Evolutionary conservation across 2,797 vertebrate species (phyloP).

Genomic region (Ambastaia sidthimunki): DNA sequence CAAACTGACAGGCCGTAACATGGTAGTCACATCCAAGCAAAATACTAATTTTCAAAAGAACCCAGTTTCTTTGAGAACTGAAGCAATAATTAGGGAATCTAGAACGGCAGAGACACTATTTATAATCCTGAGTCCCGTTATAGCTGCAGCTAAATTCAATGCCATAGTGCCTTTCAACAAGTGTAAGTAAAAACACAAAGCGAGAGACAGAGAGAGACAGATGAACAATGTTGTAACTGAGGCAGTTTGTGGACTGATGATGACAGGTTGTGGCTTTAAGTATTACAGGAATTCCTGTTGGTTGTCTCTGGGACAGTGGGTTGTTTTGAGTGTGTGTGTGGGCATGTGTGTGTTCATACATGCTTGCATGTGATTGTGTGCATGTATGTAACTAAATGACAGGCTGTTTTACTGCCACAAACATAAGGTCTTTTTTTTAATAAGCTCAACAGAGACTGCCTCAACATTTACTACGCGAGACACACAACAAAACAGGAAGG

Average conservation of each 20-base stretch:
- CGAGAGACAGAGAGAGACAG: background rate
- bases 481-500: background rate
- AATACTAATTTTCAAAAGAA: conserved; percentile 38
- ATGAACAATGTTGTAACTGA: conserved; percentile 52
- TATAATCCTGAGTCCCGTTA: conserved; percentile 53
- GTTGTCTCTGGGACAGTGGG: conserved; percentile 49
- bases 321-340: conserved; percentile 43
- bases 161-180: conserved; percentile 23
- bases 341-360: background rate
- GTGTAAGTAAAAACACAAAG: conserved; percentile 29
- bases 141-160: conserved; percentile 50
- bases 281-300: conserved; percentile 67
- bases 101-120: conserved; percentile 47
- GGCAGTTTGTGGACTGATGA: conserved; percentile 59
- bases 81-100: conserved; percentile 42
- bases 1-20: conserved; percentile 30
- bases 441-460: background rate
- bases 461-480: background rate
- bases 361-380: background rate
- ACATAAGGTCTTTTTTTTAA: conserved; percentile 3
- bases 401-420: background rate
- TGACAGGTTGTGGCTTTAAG: conserved; percentile 66
- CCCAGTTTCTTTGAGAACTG: conserved; percentile 7
- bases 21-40: conserved; percentile 36
- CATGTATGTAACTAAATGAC: conserved; percentile 6